Base-by-base conservation (phyloP, 2,113 vertebrate genomes). In the Carlito syrichta region DNA sequence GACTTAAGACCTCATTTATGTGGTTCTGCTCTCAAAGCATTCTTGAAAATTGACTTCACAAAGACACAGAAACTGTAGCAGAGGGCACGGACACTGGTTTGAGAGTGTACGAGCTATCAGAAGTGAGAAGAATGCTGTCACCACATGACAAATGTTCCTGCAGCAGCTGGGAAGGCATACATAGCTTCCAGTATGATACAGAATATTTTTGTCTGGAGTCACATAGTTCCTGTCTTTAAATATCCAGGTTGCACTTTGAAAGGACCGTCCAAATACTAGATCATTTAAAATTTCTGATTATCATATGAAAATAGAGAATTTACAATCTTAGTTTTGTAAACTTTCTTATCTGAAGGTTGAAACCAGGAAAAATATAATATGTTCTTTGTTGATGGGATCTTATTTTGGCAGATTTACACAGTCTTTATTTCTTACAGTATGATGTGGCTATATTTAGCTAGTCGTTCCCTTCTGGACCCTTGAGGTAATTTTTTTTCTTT, bases 141-240 rank as follows among this genome's bases (percentile, higher is more conserved):
- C 71, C 58, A 30, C 73, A 19, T 81, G 74, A 94, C 86, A 91
- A 69, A 86, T 88, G 82, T 77, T 73, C 52, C 25, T 9, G 40
- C 20, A 40, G 95, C 95, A 96, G 97, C 96, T 96, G 96, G 76
- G 76, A 54, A n/a, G 86, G 62, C 73, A 8, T 3, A n/a, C 62
- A 9, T 3, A 66, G 54, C 84, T 73, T 91, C 74, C 95, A 96
- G 8, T 17, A 60, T 62, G 48, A 84, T 86, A 82, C 45, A 43
- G 84, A 63, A 22, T 97, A 95, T 97, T 97, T 97, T 77, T 71
- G 86, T 95, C 97, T 66, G 30, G 17, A 69, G 94, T 91, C 95
- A 93, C 86, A 40, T 85, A 94, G 89, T 79, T 68, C 76, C 48
- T 89, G 83, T 38, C 90, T 95, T 93, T 97, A 93, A 95, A 96